Percentiles rank a stretch among this genome's conserved stretches.
Evolutionary conservation across 2,888 invertebrate species (phyloP).

Genomic region (Pomacea canaliculata): DNA sequence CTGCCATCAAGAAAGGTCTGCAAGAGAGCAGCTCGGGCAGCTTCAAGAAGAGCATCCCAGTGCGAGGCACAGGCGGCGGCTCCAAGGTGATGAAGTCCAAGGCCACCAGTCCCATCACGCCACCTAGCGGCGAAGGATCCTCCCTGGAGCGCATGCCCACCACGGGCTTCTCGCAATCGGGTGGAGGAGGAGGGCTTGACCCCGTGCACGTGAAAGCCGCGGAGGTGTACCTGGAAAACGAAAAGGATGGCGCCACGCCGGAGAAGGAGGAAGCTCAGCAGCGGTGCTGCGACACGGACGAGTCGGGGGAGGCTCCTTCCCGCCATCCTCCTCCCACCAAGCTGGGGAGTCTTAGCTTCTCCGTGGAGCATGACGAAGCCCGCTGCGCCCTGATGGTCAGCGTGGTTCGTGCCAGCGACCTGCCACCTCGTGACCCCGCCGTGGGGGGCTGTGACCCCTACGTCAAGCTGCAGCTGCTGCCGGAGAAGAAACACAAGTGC

Average conservation of each 20-base stretch:
- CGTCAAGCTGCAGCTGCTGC: constrained; percentile 95
- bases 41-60: constrained; percentile 89
- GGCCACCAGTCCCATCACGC: constrained; percentile 65
- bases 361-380: constrained; percentile 88
- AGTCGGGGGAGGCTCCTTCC: constrained; percentile 2
- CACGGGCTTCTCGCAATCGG: constrained; percentile 71
- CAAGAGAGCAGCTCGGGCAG: constrained; percentile 56
- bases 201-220: constrained; percentile 58
- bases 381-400: constrained; percentile 92
- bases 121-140: constrained; percentile 50
- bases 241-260: constrained; percentile 65
- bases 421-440: constrained; percentile 82
- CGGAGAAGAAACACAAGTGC: constrained; percentile 97
- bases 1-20: constrained; percentile 67
- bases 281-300: background rate
- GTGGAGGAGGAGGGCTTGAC: constrained; percentile 31
- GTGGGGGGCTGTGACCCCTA: constrained; percentile 93
- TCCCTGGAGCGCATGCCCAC: constrained; percentile 58
- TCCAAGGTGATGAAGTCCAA: constrained; percentile 62
- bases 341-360: constrained; percentile 90
- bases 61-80: constrained; percentile 64
- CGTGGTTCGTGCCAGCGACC: constrained; percentile 88
- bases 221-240: constrained; percentile 72
- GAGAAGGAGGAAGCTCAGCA: constrained; percentile 59
- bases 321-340: constrained; percentile 27